Evolutionary conservation across 2,888 invertebrate species (phyloP).

Genomic region (Quadriops clusia): DNA sequence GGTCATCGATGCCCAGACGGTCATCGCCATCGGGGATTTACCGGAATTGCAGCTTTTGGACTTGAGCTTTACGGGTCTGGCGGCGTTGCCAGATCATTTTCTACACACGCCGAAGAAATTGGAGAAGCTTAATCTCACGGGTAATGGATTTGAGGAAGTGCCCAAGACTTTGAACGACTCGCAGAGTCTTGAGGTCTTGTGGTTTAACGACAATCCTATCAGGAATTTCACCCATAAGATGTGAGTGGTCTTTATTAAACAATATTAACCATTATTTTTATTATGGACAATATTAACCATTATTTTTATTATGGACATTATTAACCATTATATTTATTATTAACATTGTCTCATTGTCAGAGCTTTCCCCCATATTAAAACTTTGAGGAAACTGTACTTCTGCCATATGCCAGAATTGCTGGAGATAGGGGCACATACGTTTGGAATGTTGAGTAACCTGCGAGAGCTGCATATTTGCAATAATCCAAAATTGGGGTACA

Average conservation of each 20-base stretch:
- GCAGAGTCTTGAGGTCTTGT: conserved; percentile 46
- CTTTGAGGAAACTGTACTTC: conserved; percentile 53
- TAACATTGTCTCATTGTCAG: no score
- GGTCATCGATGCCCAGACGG: conserved; percentile 50
- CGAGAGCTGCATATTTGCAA: no score
- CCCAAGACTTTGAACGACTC: conserved; percentile 51
- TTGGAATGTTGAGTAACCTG: no score
- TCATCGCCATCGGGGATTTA: conserved; percentile 54
- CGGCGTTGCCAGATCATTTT: conserved; percentile 49
- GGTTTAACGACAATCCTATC: conserved; percentile 62
- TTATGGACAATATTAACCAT: background rate
- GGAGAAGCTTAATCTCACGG: conserved; percentile 52
- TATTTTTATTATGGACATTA: no score
- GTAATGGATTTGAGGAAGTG: conserved; percentile 47
- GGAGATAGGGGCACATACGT: no score
- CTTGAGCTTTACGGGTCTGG: conserved; percentile 53
- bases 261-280: no score
- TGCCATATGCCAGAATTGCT: conserved; percentile 53
- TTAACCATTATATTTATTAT: no score
- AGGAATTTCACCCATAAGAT: no score
- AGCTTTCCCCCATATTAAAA: conserved; percentile 50
- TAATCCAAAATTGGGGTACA: no score
- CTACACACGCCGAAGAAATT: conserved; percentile 56
- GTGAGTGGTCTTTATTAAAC: no score
- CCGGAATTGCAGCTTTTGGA: conserved; percentile 60